Percentiles rank a stretch among this genome's conserved stretches.
Evolutionary conservation across 2,888 invertebrate genomes (phyloP).

Genomic region (Ophioninae sp.): DNA sequence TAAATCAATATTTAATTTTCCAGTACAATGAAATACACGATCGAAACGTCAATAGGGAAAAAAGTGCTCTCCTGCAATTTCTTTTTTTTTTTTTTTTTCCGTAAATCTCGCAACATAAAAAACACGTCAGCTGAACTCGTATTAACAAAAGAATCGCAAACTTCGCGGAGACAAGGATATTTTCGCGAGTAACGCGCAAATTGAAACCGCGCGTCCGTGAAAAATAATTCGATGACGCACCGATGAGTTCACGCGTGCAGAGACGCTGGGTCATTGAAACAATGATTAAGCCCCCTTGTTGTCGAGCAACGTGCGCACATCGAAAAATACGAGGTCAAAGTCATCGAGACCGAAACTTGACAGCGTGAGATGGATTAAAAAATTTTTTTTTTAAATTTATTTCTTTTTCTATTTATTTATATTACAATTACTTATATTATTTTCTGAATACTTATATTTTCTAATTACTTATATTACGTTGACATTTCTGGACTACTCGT

Average conservation of each 20-base stretch:
- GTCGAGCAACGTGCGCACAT: neutral
- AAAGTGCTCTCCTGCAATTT: too few species aligned
- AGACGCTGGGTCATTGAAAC: conserved; percentile 36
- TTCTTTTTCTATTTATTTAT: neutral
- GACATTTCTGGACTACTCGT: neutral
- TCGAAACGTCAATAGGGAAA: too few species aligned
- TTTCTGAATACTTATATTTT: too few species aligned
- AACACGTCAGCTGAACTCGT: neutral
- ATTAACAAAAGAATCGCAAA: conserved; percentile 2
- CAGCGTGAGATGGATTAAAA: neutral
- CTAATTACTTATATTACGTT: neutral
- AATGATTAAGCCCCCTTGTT: conserved; percentile 17
- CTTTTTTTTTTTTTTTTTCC: too few species aligned
- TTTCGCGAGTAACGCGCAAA: conserved; percentile 24
- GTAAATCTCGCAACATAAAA: too few species aligned
- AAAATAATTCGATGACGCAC: conserved; percentile 26
- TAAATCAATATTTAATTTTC: too few species aligned
- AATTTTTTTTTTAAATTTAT: neutral
- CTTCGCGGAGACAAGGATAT: conserved; percentile 20
- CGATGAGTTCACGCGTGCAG: conserved; percentile 9
- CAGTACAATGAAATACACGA: too few species aligned
- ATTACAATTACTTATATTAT: too few species aligned
- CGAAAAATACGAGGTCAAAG: conserved; percentile 42
- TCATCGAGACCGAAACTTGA: conserved; percentile 26
- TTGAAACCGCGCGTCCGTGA: conserved; percentile 24